Evolutionary conservation across 2,113 vertebrate genomes (phyloP).

Genomic region (Ciconia boyciana): DNA sequence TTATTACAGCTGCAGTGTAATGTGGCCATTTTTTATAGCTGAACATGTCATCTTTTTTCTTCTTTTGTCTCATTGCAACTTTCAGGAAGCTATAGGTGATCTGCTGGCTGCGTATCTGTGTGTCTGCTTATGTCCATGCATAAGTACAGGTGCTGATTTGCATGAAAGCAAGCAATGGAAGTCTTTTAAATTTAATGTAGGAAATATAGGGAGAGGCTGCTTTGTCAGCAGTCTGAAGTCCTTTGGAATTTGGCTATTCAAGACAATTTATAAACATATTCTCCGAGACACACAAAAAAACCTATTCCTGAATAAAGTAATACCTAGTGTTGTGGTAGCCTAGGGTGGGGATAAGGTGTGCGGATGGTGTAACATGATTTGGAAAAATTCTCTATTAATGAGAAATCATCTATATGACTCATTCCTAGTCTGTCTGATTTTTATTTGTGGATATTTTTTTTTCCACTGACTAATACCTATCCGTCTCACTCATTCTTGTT

Average conservation of each 20-base stretch:
- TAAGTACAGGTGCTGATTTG: neutral
- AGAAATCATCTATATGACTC: conserved; percentile 56
- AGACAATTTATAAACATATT: neutral
- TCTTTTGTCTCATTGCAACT: neutral
- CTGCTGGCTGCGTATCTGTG: neutral
- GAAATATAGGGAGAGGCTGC: neutral
- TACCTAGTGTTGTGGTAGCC: neutral
- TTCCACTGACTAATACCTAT: conserved; percentile 55
- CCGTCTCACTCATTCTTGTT: conserved; percentile 37
- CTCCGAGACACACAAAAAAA: neutral
- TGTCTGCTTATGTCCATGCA: neutral
- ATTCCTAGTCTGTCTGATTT: conserved; percentile 40
- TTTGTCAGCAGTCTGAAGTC: neutral
- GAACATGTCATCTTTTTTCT: neutral
- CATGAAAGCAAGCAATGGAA: neutral
- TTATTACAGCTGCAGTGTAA: neutral
- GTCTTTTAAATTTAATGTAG: neutral
- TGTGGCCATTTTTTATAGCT: neutral
- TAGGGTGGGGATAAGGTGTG: neutral
- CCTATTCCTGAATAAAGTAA: neutral
- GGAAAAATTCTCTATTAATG: conserved; percentile 38
- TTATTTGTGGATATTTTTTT: conserved; percentile 56
- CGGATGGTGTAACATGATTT: neutral
- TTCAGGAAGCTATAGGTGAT: neutral
- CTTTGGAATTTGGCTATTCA: neutral